A percentile compares a stretch with the other conserved stretches of the same genome.
Evolutionary conservation across 2,113 vertebrate species (phyloP).

Genomic region (Mungos mungo): DNA sequence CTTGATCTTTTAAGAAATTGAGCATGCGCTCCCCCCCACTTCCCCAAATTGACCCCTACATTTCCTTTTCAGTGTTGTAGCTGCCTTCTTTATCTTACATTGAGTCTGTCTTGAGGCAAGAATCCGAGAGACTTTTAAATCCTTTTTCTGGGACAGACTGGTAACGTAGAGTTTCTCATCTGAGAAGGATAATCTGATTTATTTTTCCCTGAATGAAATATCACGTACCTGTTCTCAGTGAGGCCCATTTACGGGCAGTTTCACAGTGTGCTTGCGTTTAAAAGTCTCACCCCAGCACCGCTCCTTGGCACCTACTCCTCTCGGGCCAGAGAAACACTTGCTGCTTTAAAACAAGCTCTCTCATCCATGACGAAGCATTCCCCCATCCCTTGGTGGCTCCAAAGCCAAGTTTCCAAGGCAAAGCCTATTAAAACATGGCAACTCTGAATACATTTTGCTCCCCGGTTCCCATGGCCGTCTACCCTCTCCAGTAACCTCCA

Average conservation of each 20-base stretch:
- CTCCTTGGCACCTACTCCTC: not conserved
- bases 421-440: slow-evolving; percentile 44
- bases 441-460: slow-evolving; percentile 41
- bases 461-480: slow-evolving; percentile 12
- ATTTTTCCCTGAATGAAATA: not conserved
- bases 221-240: not conserved
- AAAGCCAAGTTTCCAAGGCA: slow-evolving; percentile 56
- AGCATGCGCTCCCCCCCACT: not conserved
- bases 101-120: not conserved
- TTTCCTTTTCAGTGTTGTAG: not conserved
- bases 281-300: not conserved
- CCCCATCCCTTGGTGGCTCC: not conserved
- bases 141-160: not conserved
- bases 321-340: slow-evolving; percentile 31
- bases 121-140: not conserved
- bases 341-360: slow-evolving; percentile 26
- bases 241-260: not conserved
- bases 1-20: not conserved
- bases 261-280: not conserved
- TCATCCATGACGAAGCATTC: not conserved
- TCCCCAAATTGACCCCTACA: not conserved
- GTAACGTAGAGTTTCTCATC: not conserved
- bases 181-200: not conserved
- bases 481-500: not conserved
- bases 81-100: not conserved